Evolutionary conservation across 2,113 vertebrate genomes (phyloP).

Genomic region (Hippolais icterina): DNA sequence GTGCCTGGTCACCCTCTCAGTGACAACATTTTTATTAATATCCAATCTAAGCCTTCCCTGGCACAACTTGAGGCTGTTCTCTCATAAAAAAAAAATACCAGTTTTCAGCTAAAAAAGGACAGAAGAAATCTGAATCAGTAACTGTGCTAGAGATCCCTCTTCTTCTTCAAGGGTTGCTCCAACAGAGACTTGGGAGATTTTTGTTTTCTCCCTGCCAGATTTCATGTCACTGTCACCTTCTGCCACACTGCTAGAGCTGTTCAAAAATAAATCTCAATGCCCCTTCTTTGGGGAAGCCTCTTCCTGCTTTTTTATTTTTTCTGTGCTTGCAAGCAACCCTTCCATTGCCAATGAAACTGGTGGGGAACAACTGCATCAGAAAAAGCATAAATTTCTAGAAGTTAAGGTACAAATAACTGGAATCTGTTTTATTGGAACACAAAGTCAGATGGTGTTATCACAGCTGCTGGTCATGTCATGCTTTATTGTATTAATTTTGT

Average conservation of each 20-base stretch:
- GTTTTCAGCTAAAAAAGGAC: neutral
- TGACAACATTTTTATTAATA: too few relatives aligned
- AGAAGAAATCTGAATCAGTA: neutral
- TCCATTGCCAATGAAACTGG: neutral
- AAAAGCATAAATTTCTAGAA: neutral
- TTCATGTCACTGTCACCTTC: neutral
- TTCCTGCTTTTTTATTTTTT: neutral
- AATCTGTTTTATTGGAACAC: neutral
- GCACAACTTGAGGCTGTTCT: neutral
- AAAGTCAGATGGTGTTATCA: neutral
- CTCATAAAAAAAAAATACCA: neutral
- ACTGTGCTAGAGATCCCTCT: neutral
- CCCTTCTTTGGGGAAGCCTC: neutral
- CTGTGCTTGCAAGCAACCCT: neutral
- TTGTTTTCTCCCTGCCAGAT: neutral
- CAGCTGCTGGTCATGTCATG: neutral
- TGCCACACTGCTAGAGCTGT: neutral
- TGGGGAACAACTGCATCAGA: neutral
- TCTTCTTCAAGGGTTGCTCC: neutral
- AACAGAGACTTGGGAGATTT: neutral
- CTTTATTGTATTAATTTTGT: neutral
- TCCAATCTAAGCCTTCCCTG: neutral
- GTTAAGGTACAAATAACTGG: neutral
- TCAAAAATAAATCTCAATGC: neutral
- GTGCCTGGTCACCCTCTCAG: neutral